Base-by-base conservation (phyloP, 2,797 vertebrate species). In the Mus spretus region DNA sequence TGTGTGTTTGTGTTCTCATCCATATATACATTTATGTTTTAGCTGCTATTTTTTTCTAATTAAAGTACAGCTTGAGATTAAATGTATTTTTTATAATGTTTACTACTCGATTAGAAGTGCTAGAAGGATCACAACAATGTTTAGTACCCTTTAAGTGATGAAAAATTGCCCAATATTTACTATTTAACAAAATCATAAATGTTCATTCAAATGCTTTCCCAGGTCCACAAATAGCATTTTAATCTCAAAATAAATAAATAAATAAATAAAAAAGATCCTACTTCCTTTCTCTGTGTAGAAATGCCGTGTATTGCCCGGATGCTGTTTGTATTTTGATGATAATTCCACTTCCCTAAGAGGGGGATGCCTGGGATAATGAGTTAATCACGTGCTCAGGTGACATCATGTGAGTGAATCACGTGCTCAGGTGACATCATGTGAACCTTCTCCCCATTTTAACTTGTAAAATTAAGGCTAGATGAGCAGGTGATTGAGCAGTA, bases 141-240 rank as follows among this genome's bases (percentile, higher is more conserved):
- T 50, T 65, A n/a, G 59, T 87, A 88, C 90, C 50, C 40, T 53
- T 90, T 82, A 34, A 53, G 26, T 89, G n/a, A 89, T 57, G 4
- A 96, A 85, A 91, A 88, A 78, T 67, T 34, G 90, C 28, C 89
- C 86, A 44, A 93, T 81, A 92, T 47, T 87, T 34, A 82, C 34
- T 24, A n/a, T 74, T 90, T 84, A 97, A 93, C 72, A 88, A 96
- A 97, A 84, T 83, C 28, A 85, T 50, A 79, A 93, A 92, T 88
- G 78, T 88, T 94, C 37, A 91, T n/a, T 94, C 37, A 83, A 82
- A 75, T 75, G 57, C 84, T 88, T 88, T 14, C 31, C 10, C 55
- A 50, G 44, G n/a, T 91, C 20, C 26, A 81, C 78, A 89, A 47
- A 80, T 7, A 89, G 50, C 19, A 31, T 9, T 87, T 15, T 57